Evolutionary conservation across 2,113 vertebrate species (phyloP), one percentile per base, ranked within the genome.

Genomic region (Balaeniceps rex): DNA sequence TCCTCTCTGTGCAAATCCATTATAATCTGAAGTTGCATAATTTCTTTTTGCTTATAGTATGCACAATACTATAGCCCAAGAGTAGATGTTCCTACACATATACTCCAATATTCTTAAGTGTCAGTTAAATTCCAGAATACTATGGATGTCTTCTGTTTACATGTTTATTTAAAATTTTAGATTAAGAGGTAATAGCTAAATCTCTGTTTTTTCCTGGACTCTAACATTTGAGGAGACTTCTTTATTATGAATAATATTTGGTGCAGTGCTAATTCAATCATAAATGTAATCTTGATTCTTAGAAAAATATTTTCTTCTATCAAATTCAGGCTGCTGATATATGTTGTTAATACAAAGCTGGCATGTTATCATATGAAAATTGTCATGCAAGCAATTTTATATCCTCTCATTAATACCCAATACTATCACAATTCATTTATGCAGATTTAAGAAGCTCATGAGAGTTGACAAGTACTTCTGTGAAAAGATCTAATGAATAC

Each of bases 381-480:
- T 96, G 3, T 91, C 80, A 34, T 57, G 19, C 68, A 57, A 94
- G 26, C 33, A 77, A 76, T 88, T 94, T 83, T 52, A 19, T 74
- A 66, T 29, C 8, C n/a, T 85, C 63, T 92, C 23, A 58, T 91
- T 88, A 93, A 91, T 92, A 93, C 26, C 79, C 15, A n/a, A 69
- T 87, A 29, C 5, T 70, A 55, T 83, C 42, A 76, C 28, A 91
- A 81, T 87, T 93, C 29, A 91, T 79, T 91, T 76, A 86, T 52
- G 40, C 28, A 88, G 72, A 72, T 93, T 93, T 93, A 88, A 74
- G 83, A 81, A 49, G 26, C 42, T n/a, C 78, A 17, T 54, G 31
- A 82, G 42, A 90, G 14, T 72, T 70, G 25, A 28, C 34, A 15
- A 84, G 36, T 46, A 82, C 4, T 86, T 97, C 46, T 66, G 25